A percentile compares a stretch with the other conserved stretches of the same genome.
phyloP scores from a whole-genome alignment of 37 sponge, comb jelly and placozoan species.

The Lycopodina hypogea region DNA sequence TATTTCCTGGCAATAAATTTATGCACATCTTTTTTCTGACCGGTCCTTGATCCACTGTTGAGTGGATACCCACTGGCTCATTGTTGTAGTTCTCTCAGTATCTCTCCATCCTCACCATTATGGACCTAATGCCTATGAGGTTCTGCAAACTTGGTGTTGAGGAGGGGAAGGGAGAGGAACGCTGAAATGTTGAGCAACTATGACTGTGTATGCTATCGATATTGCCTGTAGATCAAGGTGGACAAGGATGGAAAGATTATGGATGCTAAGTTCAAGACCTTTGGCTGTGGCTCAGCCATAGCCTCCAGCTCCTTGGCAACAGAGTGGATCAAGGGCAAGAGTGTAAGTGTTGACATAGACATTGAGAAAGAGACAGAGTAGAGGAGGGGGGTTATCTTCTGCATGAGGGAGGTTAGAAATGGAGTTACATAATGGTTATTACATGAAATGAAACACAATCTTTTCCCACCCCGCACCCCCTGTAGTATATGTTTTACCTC shows the following conservation, averaged over 20 bases:
- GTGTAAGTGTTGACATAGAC: slow-evolving; percentile 41
- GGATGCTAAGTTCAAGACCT: slow-evolving; percentile 98
- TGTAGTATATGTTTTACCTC: too few species aligned
- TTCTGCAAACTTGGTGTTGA: too few species aligned
- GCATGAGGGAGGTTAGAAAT: neutral
- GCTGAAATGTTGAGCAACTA: too few species aligned
- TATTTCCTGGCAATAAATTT: too few species aligned
- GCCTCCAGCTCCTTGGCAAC: slow-evolving; percentile 98
- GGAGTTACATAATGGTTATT: neutral
- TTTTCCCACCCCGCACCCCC: too few species aligned
- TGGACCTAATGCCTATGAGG: too few species aligned
- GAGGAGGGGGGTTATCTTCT: neutral
- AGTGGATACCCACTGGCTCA: too few species aligned
- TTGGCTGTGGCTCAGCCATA: slow-evolving; percentile 99
- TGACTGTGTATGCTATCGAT: too few species aligned
- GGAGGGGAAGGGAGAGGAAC: too few species aligned
- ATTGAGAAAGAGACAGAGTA: neutral
- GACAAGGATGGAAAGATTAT: slow-evolving; percentile 92
- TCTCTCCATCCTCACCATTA: neutral
- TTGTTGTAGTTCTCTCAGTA: neutral
- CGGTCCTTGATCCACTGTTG: too few species aligned
- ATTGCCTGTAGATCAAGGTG: slow-evolving; percentile 76
- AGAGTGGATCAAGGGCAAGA: slow-evolving; percentile 96
- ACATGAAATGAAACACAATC: too few species aligned
- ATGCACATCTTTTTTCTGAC: too few species aligned